A percentile compares a stretch with the other conserved stretches of the same genome.
These are phyloP conservation scores for Chionoecetes opilio DNA, from an alignment of 1,140 invertebrate species.

Conservation along the genomic window DNA sequence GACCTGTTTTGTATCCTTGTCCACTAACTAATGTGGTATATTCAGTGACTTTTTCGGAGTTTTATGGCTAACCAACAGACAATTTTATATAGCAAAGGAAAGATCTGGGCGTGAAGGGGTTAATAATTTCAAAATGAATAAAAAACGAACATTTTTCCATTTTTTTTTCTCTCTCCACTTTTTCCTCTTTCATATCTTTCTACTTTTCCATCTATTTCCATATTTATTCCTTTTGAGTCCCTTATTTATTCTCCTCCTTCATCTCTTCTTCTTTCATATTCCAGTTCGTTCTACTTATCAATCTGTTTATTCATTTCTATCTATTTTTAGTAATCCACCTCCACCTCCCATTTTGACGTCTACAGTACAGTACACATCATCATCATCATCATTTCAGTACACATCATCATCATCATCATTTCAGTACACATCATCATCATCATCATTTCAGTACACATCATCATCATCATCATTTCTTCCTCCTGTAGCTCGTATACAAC, in stretches of 20 bases:
- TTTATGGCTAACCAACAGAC: too few species aligned
- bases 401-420: neutral
- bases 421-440: neutral
- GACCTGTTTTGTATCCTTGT: too few species aligned
- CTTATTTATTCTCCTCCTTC: neutral
- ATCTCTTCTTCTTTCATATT: too few species aligned
- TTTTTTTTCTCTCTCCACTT: too few species aligned
- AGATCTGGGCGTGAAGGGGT: too few species aligned
- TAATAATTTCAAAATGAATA: too few species aligned
- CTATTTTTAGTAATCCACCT: neutral
- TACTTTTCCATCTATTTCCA: neutral
- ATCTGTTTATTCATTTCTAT: neutral
- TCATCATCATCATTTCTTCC: neutral
- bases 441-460: neutral
- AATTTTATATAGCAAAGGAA: too few species aligned
- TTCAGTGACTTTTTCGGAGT: too few species aligned
- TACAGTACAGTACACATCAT: neutral
- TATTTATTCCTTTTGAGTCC: neutral
- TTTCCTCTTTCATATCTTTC: neutral
- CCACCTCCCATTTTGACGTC: neutral
- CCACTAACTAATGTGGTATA: too few species aligned
- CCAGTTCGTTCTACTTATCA: too few species aligned
- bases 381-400: neutral
- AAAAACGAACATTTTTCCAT: too few species aligned
- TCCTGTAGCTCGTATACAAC: neutral